Conservation (phyloP, 53 echinoderm and acorn worm genomes). For the Luidia sarsii region DNA sequence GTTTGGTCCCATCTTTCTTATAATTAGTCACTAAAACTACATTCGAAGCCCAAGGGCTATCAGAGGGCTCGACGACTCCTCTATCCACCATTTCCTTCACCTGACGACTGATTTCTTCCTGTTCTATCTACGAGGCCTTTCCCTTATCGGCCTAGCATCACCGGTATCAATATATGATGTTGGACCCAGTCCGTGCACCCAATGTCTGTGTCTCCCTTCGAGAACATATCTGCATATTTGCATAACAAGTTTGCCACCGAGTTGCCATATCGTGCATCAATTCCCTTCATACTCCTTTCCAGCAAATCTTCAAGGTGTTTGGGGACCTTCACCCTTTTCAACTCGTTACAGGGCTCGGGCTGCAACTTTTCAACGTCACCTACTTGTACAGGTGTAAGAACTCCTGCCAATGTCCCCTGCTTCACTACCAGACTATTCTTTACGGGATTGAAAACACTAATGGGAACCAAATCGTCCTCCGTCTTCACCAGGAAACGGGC, state of each 20-base stretch:
- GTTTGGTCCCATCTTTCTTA: no score
- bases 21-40: no score
- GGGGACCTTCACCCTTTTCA: background rate
- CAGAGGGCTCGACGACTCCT: no score
- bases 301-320: background rate
- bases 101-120: no score
- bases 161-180: background rate
- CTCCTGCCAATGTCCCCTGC: background rate
- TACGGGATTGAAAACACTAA: background rate
- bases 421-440: background rate
- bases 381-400: background rate
- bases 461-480: constrained; percentile 1
- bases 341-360: background rate
- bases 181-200: background rate
- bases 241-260: background rate
- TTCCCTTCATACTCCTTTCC: background rate
- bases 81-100: no score
- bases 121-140: background rate
- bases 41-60: no score
- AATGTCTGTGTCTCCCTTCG: background rate
- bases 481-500: background rate
- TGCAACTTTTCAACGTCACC: background rate
- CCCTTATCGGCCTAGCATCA: background rate
- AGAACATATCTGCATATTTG: background rate
- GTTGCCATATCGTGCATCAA: background rate